Conservation (phyloP, 2,888 invertebrate species). For the Gisinianus flammeolus region DNA sequence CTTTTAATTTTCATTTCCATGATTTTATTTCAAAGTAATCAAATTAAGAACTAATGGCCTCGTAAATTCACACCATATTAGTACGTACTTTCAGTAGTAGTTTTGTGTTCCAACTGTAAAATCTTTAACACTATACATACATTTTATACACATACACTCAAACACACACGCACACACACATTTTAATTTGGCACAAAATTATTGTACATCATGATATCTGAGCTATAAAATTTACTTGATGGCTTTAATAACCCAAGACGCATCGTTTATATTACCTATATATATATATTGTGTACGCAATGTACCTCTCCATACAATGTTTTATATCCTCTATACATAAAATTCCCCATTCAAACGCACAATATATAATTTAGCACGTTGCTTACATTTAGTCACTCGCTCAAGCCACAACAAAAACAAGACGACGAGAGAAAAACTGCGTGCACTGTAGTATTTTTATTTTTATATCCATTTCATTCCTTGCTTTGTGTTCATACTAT, state of each 20-base stretch:
- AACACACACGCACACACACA: conserved; percentile 20
- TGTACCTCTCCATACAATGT: background rate
- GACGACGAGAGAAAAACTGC: no score
- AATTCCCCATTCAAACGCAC: no score
- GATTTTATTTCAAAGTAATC: conserved; percentile 37
- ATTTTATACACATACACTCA: no score
- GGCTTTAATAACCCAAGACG: background rate
- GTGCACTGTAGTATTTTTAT: no score
- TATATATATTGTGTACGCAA: background rate
- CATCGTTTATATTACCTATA: no score
- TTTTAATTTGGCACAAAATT: conserved; percentile 38
- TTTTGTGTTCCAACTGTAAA: conserved; percentile 28
- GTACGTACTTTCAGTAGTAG: conserved; percentile 33
- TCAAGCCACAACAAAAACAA: no score
- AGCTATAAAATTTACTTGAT: conserved; percentile 36
- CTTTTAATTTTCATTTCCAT: conserved; percentile 10
- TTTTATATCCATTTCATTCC: no score
- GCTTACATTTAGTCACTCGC: no score
- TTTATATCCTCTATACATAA: no score
- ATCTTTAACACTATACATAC: conserved; percentile 34
- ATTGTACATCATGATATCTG: conserved; percentile 26
- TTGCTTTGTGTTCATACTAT: no score
- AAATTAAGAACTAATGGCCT: conserved; percentile 39
- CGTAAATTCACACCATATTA: conserved; percentile 41
- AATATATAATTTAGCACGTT: no score